These are phyloP conservation scores for Drosophila ambigua DNA, from an alignment of 1,140 invertebrate genomes.

Conservation along the genomic window DNA sequence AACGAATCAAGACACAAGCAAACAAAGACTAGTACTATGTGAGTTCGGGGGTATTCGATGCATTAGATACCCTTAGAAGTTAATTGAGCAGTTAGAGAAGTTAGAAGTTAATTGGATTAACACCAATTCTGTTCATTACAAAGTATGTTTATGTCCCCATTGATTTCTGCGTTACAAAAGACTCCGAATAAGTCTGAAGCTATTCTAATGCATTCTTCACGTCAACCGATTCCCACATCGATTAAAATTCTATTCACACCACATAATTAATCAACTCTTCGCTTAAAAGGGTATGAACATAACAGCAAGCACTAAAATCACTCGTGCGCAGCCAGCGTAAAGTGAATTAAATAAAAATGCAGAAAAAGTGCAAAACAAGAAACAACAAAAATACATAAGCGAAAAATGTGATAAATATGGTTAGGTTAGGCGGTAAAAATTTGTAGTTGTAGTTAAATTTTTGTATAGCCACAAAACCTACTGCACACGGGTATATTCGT, in stretches of 20 bases:
- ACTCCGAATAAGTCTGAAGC: too few relatives aligned
- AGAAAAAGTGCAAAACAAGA: conserved; percentile 27
- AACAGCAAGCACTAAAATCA: conserved; percentile 28
- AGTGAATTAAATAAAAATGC: conserved; percentile 31
- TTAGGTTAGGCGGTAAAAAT: conserved; percentile 41
- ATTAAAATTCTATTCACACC: too few relatives aligned
- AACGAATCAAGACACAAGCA: neutral
- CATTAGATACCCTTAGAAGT: neutral
- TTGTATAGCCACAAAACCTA: neutral
- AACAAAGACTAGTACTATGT: neutral
- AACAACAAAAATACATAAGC: conserved; percentile 5
- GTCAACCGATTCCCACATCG: too few relatives aligned
- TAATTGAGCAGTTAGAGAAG: too few relatives aligned
- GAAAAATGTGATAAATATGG: conserved; percentile 33
- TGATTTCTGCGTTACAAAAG: too few relatives aligned
- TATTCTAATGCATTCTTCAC: too few relatives aligned
- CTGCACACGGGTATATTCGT: too few relatives aligned
- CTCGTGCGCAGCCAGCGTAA: conserved; percentile 25
- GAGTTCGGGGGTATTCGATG: too few relatives aligned
- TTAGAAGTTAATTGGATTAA: too few relatives aligned
- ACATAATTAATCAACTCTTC: conserved; percentile 9
- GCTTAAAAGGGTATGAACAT: conserved; percentile 12
- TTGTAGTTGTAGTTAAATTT: conserved; percentile 30
- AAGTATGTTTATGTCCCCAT: too few relatives aligned
- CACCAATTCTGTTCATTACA: too few relatives aligned